These are phyloP conservation scores for Augochlora pura DNA, from an alignment of 1,140 invertebrate genomes.

Conservation along the genomic window DNA sequence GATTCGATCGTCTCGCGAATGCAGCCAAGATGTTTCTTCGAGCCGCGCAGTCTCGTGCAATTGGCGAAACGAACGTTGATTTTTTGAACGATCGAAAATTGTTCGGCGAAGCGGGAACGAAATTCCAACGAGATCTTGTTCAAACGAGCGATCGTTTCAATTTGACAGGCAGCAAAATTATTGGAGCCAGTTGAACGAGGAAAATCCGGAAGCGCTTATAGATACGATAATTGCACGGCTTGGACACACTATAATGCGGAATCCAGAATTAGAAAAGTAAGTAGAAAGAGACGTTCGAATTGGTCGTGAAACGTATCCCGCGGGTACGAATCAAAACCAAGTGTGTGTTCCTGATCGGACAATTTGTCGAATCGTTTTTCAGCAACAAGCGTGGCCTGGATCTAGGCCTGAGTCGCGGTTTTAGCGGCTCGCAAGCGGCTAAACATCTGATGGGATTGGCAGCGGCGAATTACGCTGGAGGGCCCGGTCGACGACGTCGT, in stretches of 20 bases:
- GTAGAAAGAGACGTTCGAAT: slow-evolving; percentile 42
- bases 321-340: too few species aligned
- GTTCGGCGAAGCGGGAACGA: background rate
- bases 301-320: too few species aligned
- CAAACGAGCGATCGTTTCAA: background rate
- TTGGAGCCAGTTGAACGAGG: slow-evolving; percentile 71
- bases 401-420: slow-evolving; percentile 91
- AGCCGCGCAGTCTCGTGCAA: background rate
- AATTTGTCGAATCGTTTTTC: slow-evolving; percentile 38
- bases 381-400: slow-evolving; percentile 90
- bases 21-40: background rate
- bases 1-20: background rate
- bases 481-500: slow-evolving; percentile 91
- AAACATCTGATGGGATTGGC: slow-evolving; percentile 94
- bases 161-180: slow-evolving; percentile 53
- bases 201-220: slow-evolving; percentile 81
- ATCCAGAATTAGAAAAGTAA: slow-evolving; percentile 82
- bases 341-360: too few species aligned
- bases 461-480: slow-evolving; percentile 92
- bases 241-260: slow-evolving; percentile 74
- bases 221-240: slow-evolving; percentile 69
- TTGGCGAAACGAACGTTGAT: background rate
- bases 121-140: background rate
- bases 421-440: slow-evolving; percentile 92
- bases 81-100: background rate